A percentile compares a stretch with the other conserved stretches of the same genome.
phyloP scores from a whole-genome alignment of 1,140 invertebrate species.

The Diprion similis region DNA sequence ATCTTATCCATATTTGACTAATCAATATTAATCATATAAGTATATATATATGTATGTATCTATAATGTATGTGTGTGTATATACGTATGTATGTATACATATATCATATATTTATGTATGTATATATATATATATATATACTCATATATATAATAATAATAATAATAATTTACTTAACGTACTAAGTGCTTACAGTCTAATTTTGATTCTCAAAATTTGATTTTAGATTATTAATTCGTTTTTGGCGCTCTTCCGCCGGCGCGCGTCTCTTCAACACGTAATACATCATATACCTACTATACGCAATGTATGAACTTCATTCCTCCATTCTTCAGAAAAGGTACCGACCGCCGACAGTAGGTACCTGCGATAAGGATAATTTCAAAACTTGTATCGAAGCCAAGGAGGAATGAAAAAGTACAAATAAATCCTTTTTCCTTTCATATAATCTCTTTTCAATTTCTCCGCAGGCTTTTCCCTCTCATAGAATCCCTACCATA shows the following conservation, averaged over 20 bases:
- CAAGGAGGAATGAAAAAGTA: constrained; percentile 27
- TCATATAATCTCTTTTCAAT: not conserved
- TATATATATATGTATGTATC: not conserved
- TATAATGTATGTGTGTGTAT: not conserved
- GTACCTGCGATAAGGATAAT: too few relatives aligned
- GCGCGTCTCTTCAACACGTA: constrained; percentile 28
- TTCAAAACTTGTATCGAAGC: too few relatives aligned
- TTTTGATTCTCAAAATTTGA: constrained; percentile 60
- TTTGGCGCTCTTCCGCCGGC: constrained; percentile 32
- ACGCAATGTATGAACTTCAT: not conserved
- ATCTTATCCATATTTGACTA: not conserved
- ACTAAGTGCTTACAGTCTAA: constrained; percentile 55
- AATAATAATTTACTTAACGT: constrained; percentile 31
- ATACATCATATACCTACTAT: constrained; percentile 13
- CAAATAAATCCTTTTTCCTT: not conserved
- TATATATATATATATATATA: not conserved
- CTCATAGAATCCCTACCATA: not conserved
- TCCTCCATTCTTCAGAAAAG: too few relatives aligned
- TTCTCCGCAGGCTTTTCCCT: not conserved
- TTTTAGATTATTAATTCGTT: constrained; percentile 42
- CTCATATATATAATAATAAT: not conserved
- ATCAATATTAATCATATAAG: not conserved
- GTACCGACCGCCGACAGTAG: too few relatives aligned
- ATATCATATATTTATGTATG: not conserved
- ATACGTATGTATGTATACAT: not conserved